Base-by-base conservation (phyloP, 2,113 vertebrate species). In the Nibea coibor region DNA sequence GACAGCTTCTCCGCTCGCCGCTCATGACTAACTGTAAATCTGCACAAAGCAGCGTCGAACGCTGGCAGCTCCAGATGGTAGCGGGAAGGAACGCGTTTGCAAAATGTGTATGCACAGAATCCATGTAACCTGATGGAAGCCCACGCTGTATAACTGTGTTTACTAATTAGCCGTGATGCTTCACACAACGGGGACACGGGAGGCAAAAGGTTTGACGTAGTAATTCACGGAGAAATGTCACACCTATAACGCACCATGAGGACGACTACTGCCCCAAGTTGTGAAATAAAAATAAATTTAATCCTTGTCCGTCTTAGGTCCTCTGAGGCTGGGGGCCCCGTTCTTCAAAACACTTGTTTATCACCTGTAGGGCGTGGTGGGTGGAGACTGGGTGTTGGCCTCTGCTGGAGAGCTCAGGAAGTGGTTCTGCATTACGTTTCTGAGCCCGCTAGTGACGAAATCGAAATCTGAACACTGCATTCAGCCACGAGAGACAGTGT, bases 51-150 rank as follows among this genome's bases (percentile, higher is more conserved):
- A 63, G 22, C 24, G 50, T 64, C 35, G 22, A 75, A 65, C 28
- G 11, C 66, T 19, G 35, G 72, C 19, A 48, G 54, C 70, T 70
- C 81, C 78, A 84, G 81, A 82, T 68, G 65, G 67, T n/a, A n/a
- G 69, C 26, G 20, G 69, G 50, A 59, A 61, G 71, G 39, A 26
- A 0, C 72, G 47, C 22, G 54, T 82, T 65, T 39, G 62, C 22
- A 80, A 78, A 72, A 59, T 63, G 64, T 62, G 24, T 62, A 84
- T 48, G 24, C 59, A 24, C 47, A 82, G 45, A 71, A 74, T 70
- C 65, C 6, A 28, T 68, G 61, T 72, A 75, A 72, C 58, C 65
- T 63, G 39, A 45, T 68, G 48, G 61, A 65, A 59, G 42, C 35
- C 58, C 62, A 10, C 50, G 11, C 45, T 22, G 58, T 51, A 48